Evolutionary conservation across 2,113 vertebrate species (phyloP), one percentile per base, ranked within the genome.

Genomic region (Vicugna pacos): DNA sequence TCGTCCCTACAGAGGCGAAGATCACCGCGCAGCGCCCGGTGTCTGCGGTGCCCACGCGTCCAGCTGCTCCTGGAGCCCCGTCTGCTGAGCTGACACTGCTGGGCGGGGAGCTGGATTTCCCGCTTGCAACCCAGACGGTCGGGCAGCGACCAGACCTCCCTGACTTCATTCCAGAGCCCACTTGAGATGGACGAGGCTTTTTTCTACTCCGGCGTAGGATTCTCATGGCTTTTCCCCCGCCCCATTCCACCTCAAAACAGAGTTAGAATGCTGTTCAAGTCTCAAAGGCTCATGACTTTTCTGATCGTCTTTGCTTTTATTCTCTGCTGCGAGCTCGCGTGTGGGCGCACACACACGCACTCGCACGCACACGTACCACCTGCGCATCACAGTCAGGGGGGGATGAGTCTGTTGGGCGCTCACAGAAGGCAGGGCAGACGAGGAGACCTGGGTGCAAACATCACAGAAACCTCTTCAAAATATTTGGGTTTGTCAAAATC

Each of bases 401-500:
- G 89, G 77, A 42, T 14, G 9, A 3, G n/a, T 54, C 72, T 50
- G 24, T 58, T 0, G 14, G 86, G 82, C 14, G 5, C 83, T 67
- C 56, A 20, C 8, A 16, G 89, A 77, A 85, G 92, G 92, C n/a
- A 15, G 48, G 65, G 84, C 30, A 9, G 52, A 62, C 19, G 52
- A 96, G 96, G 83, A 92, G 96, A 95, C 95, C 94, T 77, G 95
- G 97, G 94, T 94, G 96, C 97, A 97, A 95, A 97, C 91, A 92
- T 50, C 77, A 93, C 94, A 96, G 98, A 95, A 96, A 94, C 93
- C 96, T 95, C 97, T 93, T 97, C 96, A 95, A 97, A 98, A 98
- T 97, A 97, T 97, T 97, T 97, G 97, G 97, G 96, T 97, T 98
- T 98, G 97, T 98, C 97, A 94, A 81, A 70, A 67, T 95, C 98